Base-by-base conservation (phyloP, 2,888 invertebrate species). In the Anticlea derivata region DNA sequence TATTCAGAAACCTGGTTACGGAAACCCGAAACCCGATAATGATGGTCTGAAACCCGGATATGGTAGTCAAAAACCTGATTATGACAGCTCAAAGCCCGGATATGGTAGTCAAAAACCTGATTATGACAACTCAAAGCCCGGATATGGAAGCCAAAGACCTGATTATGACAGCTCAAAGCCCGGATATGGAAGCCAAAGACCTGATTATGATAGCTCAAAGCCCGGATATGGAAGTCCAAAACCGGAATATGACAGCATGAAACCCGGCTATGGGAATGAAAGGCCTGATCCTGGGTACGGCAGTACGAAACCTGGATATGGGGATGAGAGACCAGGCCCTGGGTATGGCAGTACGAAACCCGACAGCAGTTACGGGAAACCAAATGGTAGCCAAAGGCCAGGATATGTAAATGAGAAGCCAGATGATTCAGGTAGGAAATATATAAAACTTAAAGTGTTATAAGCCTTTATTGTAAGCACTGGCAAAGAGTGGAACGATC, bases 271-370 rank as follows among this genome's bases (percentile, higher is more conserved):
- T 8, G 39, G 20, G 1, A 26, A 31, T 7, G 6, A 23, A 7
- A 50, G 40, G 30, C 46, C 46, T 1, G 12, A 17, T 10, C 38
- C 17, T 17, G 4, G 17, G 2, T 17, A 29, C 12, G 27, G 20
- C 7, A 20, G 8, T 40, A n/a, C 22, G 7, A 50, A 50, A 31
- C 54, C 54, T 7, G 38, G n/a, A 1, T 49, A 53, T 35, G 38
- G 34, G 7, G 33, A 49, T 17, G 39, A 45, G 2, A 54, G 34
- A 33, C 50, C 58, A 11, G 51, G 48, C 29, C 24, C 44, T 6
- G 31, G n/a, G 1, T 57, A 60, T 34, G 49, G 17, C 13, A 38
- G 29, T 8, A 30, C 56, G 0, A 54, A 48, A 54, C 52, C 57
- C 7, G 26, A 30, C 13, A 40, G n/a, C n/a, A 33, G 17, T 12